Percentiles rank a stretch among this genome's conserved stretches.
These are phyloP conservation scores for Hymenochirus boettgeri DNA, from an alignment of 2,113 vertebrate species.

Conservation along the genomic window DNA sequence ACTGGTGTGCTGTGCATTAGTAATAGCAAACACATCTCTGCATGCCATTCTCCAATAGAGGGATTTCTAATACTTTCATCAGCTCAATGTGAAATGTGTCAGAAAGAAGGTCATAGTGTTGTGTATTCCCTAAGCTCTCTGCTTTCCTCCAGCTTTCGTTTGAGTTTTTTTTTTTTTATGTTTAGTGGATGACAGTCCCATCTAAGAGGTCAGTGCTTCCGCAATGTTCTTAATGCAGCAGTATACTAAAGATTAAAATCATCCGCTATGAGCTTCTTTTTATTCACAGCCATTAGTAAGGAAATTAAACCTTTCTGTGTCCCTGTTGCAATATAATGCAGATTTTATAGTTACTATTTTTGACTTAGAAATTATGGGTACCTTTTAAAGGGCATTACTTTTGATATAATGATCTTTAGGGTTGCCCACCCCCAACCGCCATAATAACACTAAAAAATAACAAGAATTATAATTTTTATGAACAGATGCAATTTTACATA, in stretches of 20 bases:
- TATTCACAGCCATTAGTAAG: not conserved
- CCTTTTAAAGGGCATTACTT: too few relatives aligned
- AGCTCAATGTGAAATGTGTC: constrained; percentile 28
- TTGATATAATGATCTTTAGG: too few relatives aligned
- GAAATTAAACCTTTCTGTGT: not conserved
- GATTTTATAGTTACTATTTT: too few relatives aligned
- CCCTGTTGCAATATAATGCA: not conserved
- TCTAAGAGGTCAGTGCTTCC: constrained; percentile 33
- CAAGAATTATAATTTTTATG: too few relatives aligned
- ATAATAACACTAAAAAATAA: too few relatives aligned
- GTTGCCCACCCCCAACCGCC: too few relatives aligned
- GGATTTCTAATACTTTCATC: constrained; percentile 30
- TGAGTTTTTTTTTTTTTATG: constrained; percentile 14
- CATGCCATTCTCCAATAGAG: constrained; percentile 3
- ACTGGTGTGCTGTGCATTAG: not conserved
- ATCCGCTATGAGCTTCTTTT: too few relatives aligned
- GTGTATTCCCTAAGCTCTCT: constrained; percentile 9
- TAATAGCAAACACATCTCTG: not conserved
- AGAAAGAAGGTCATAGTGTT: constrained; percentile 19
- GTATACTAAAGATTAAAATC: too few relatives aligned
- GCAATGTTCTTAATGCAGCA: constrained; percentile 22
- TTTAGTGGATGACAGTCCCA: constrained; percentile 34
- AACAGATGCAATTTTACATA: too few relatives aligned
- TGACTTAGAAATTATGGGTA: too few relatives aligned
- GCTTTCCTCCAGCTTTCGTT: constrained; percentile 13